Evolutionary conservation across 2,797 vertebrate genomes (phyloP), one percentile per base, ranked within the genome.

Genomic region (Enteromius treurensis): DNA sequence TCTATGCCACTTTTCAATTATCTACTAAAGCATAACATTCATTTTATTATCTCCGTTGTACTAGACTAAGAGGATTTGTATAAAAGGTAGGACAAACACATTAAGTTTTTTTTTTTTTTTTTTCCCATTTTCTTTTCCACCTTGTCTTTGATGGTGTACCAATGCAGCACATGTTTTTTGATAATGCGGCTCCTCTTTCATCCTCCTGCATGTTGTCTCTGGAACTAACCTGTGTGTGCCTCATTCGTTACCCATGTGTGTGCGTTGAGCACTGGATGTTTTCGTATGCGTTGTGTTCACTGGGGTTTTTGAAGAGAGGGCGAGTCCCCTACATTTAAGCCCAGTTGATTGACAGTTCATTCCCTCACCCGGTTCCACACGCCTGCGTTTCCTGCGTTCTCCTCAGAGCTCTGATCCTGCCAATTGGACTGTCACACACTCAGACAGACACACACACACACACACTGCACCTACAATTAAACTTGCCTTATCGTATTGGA

Each of bases 271-370:
- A n/a, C 29, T 13, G 80, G 58, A 6, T 76, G 32, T 53, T 82
- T 82, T 76, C 6, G 71, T 76, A 68, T 76, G 80, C 62, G 10
- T 1, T 5, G 60, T 32, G 81, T 53, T 32, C 34, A 68, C 74
- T 60, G 34, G 13, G 6, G 26, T 37, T 83, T 77, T 49, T 67
- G 71, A 77, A 70, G 40, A 45, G 60, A 58, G n/a, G 58, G 21
- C 10, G 74, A 34, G 34, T 40, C 51, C 49, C 58, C 32, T 71
- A 60, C n/a, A 55, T 62, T 82, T 49, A 82, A 70, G 53, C 70
- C 37, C 58, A 10, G 45, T 74, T 62, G 83, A 82, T 58, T 80
- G 86, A 82, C 86, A 49, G 64, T 40, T 79, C n/a, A 75, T 85
- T 79, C 75, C 40, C 75, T 58, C 21, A 78, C 76, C 45, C 4